A percentile compares a stretch with the other conserved stretches of the same genome.
Evolutionary conservation across 2,888 invertebrate species (phyloP).

Genomic region (Oxytorus armatus): DNA sequence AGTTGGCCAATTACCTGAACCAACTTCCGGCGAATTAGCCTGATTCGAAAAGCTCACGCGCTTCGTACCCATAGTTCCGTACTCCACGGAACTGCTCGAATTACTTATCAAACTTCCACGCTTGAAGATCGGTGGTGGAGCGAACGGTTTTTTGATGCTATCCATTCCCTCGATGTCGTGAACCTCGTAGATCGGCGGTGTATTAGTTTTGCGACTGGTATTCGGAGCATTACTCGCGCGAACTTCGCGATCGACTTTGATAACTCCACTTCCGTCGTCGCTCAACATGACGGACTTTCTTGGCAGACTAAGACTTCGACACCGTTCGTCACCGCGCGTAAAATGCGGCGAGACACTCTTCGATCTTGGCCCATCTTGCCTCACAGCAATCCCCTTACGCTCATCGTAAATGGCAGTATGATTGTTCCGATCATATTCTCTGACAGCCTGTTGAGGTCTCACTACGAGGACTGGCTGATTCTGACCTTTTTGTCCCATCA

Average conservation of each 20-base stretch:
- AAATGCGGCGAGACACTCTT: constrained; percentile 84
- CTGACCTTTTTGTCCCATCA: constrained; percentile 77
- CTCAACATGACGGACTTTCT: constrained; percentile 36
- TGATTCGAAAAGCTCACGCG: constrained; percentile 86
- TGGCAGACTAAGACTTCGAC: constrained; percentile 83
- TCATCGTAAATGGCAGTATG: constrained; percentile 44
- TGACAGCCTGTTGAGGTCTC: constrained; percentile 79
- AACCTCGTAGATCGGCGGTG: constrained; percentile 73
- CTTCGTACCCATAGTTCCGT: constrained; percentile 83
- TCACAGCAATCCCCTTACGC: constrained; percentile 28
- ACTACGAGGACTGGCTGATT: constrained; percentile 81
- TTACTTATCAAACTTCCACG: constrained; percentile 85
- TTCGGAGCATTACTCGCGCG: constrained; percentile 4
- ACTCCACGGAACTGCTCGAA: constrained; percentile 79
- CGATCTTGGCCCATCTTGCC: constrained; percentile 79
- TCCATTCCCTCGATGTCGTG: constrained; percentile 67
- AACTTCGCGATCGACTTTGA: constrained; percentile 34
- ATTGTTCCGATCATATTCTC: constrained; percentile 67
- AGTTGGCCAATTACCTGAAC: constrained; percentile 84
- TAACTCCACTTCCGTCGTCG: constrained; percentile 59
- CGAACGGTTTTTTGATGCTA: constrained; percentile 53
- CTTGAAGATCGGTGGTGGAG: constrained; percentile 85
- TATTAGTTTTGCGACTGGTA: constrained; percentile 60
- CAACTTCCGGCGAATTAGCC: constrained; percentile 69
- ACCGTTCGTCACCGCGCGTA: constrained; percentile 79